These are phyloP conservation scores for Oreocharis arfaki DNA, from an alignment of 2,113 vertebrate species.

Conservation along the genomic window DNA sequence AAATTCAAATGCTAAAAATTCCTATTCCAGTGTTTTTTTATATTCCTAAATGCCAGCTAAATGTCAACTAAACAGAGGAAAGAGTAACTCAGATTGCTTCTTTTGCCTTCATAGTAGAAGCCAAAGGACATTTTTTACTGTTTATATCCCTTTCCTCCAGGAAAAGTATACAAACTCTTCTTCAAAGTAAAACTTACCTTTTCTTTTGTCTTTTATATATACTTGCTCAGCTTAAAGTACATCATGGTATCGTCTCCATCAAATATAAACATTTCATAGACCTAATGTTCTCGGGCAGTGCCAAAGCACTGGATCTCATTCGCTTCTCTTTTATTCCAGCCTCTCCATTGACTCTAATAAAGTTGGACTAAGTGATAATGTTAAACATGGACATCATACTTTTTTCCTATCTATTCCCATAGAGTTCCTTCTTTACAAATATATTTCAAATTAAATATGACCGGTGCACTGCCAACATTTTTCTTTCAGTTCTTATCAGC, in stretches of 20 bases:
- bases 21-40: not conserved
- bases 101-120: not conserved
- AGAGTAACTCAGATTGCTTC: not conserved
- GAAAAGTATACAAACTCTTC: not conserved
- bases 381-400: not conserved
- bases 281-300: not conserved
- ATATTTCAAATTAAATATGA: not conserved
- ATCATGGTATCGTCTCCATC: not conserved
- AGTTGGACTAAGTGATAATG: not conserved
- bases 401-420: not conserved
- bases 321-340: not conserved
- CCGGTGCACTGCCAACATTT: not conserved
- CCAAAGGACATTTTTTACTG: not conserved
- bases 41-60: not conserved
- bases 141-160: not conserved
- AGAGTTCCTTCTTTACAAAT: not conserved
- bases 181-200: not conserved
- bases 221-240: not conserved
- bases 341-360: not conserved
- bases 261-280: not conserved
- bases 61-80: not conserved
- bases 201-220: not conserved
- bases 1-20: not conserved
- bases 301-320: not conserved
- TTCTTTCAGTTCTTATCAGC: not conserved